phyloP scores from a whole-genome alignment of 53 echinoderm and acorn worm genomes.

The Antedon mediterranea region DNA sequence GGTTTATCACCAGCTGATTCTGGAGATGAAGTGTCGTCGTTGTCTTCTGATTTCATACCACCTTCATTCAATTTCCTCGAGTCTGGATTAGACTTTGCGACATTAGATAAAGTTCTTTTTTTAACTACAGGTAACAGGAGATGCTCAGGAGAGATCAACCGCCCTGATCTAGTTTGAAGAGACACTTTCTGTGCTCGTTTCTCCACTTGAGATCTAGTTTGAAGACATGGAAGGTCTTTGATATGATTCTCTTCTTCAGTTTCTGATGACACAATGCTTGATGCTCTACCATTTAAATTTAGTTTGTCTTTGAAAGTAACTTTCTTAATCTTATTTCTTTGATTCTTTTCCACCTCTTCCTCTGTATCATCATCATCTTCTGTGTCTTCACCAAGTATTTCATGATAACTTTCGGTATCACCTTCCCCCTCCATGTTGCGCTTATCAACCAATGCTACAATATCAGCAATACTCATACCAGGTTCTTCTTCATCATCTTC shows the following conservation, averaged over 20 bases:
- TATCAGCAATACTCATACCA: neutral
- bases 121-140: neutral
- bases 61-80: neutral
- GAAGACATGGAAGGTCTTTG: neutral
- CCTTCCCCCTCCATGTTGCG: neutral
- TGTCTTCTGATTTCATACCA: neutral
- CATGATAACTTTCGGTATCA: no score
- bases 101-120: neutral
- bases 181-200: neutral
- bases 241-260: neutral
- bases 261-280: neutral
- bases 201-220: neutral
- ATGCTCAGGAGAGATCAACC: neutral
- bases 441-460: neutral
- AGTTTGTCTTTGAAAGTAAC: neutral
- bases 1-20: neutral
- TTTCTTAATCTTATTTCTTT: neutral
- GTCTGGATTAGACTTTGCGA: neutral
- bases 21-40: neutral
- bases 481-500: neutral
- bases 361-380: neutral
- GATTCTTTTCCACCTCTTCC: neutral
- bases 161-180: neutral
- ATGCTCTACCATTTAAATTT: neutral
- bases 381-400: neutral